These are phyloP conservation scores for Camelus bactrianus DNA, from an alignment of 2,113 vertebrate genomes.

Conservation along the genomic window DNA sequence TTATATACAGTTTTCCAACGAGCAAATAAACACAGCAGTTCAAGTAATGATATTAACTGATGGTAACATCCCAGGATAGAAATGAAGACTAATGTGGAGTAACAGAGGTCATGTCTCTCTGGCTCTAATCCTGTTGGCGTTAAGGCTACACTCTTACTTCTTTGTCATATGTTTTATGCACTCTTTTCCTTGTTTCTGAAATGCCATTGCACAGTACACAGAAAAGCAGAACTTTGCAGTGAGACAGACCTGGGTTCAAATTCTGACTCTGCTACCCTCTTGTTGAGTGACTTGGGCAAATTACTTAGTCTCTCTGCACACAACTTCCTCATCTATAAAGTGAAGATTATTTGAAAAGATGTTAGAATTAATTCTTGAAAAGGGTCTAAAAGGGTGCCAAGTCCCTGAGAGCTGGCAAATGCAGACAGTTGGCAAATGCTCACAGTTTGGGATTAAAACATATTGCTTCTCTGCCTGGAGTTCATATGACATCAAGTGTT, in stretches of 20 bases:
- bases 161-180: not conserved
- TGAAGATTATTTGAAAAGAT: not conserved
- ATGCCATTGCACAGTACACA: not conserved
- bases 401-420: not conserved
- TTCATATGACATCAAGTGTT: not conserved
- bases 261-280: not conserved
- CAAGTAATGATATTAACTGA: not conserved
- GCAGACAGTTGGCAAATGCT: not conserved
- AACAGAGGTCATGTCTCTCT: not conserved
- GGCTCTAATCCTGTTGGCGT: not conserved
- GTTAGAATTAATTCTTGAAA: not conserved
- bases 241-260: not conserved
- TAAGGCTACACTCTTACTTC: not conserved
- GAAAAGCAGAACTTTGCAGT: not conserved
- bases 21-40: not conserved
- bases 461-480: not conserved
- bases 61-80: not conserved
- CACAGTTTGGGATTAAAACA: not conserved
- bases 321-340: not conserved
- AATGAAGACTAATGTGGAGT: not conserved
- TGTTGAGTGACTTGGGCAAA: not conserved
- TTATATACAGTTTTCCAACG: not conserved
- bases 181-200: not conserved
- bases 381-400: not conserved
- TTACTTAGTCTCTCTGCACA: not conserved